phyloP scores from a whole-genome alignment of 2,113 vertebrate species.

The Athene noctua region DNA sequence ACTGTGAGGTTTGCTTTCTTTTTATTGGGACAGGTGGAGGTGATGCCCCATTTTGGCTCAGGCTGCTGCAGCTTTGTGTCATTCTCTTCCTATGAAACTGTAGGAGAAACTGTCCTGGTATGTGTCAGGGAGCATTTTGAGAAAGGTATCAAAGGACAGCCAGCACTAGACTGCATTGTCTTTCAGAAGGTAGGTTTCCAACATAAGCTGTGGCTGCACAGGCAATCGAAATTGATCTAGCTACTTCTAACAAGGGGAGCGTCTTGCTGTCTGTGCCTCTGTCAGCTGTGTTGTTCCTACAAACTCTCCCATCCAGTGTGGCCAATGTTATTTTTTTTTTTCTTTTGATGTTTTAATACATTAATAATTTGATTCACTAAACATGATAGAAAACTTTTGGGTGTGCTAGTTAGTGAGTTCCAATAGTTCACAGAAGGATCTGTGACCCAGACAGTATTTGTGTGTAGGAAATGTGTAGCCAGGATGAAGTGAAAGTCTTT shows the following conservation, averaged over 20 bases:
- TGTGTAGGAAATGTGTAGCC: neutral
- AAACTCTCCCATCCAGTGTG: neutral
- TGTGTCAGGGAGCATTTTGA: neutral
- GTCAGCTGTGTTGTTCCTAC: neutral
- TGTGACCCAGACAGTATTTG: neutral
- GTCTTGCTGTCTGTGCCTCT: neutral
- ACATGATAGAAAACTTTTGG: neutral
- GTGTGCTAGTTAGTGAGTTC: neutral
- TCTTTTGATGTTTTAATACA: neutral
- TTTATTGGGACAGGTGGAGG: neutral
- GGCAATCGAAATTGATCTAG: neutral
- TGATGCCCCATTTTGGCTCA: rapidly evolving
- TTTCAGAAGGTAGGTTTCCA: neutral
- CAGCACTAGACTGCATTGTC: neutral
- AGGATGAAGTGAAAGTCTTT: neutral
- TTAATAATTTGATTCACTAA: neutral
- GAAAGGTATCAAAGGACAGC: neutral
- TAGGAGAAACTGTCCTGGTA: neutral
- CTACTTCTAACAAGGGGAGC: neutral
- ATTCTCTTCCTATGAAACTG: neutral
- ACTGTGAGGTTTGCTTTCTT: neutral
- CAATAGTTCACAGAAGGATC: neutral
- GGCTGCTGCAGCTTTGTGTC: neutral
- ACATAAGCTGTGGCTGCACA: neutral
- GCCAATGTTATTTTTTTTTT: neutral